Evolutionary conservation across 2,888 invertebrate genomes (phyloP), one percentile per base, ranked within the genome.

Genomic region (Pterostichus madidus): DNA sequence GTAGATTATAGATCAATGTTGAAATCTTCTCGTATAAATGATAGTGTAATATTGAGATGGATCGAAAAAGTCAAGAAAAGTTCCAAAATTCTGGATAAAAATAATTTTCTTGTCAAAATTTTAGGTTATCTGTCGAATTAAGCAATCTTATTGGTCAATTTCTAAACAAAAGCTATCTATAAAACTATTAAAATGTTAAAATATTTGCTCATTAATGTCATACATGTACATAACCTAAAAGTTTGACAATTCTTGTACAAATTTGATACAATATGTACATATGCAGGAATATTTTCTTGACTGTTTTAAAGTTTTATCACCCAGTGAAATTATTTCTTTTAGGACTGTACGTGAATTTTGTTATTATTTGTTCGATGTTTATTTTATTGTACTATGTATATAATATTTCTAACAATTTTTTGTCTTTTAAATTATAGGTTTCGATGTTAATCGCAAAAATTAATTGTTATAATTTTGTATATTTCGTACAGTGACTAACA

Each of bases 351-450:
- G 11, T 10, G 5, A 49, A 1, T 32, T 32, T 64, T 75, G 49
- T 46, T 75, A 39, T 44, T 46, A 10, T 52, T n/a, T 75, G 52
- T 75, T 75, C 44, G 24, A 64, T 64, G 64, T 64, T 64, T 64
- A 64, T 75, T 75, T 75, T 75, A 52, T 52, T 75, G 49, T 49
- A 52, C 46, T 75, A 24, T 75, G 73, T 75, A 75, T 49, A 75
- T 75, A 75, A 71, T 11, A 35, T 2, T 49, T 10, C 49, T 91
- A 90, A 91, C 90, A 88, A 91, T 91, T 71, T 39, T 44, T 73
- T 49, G 49, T 17, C 24, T 73, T 24, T 46, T 46, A 31, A 73
- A 46, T 73, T 6, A 64, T 64, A 35, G 4, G 13, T 59, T 59
- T 39, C 1, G 39, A 13, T 35, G 35, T 39, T 44, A 35, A 35